Evolutionary conservation across 2,797 vertebrate genomes (phyloP).

Genomic region (Cryptoblepharus egeriae): DNA sequence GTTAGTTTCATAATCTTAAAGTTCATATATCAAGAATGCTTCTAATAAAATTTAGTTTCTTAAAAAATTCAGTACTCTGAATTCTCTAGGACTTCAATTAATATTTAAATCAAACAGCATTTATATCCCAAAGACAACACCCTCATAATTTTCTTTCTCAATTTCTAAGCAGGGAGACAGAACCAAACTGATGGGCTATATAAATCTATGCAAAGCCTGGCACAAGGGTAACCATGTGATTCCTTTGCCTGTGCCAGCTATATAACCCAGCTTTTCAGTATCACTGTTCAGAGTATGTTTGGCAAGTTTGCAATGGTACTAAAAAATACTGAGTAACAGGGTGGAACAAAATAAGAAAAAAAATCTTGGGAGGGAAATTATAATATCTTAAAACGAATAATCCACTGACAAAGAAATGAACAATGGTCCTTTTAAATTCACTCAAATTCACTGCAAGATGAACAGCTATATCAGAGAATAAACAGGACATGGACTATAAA

Average conservation of each 20-base stretch:
- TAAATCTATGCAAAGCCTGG: not conserved
- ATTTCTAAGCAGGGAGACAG: not conserved
- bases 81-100: constrained; percentile 42
- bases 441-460: not conserved
- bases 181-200: not conserved
- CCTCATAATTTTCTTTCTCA: not conserved
- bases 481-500: not conserved
- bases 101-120: not conserved
- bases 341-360: not conserved
- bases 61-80: constrained; percentile 46
- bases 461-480: not conserved
- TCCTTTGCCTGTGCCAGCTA: not conserved
- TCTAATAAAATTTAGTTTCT: constrained; percentile 31
- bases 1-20: constrained; percentile 55
- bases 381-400: not conserved
- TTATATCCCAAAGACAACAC: constrained; percentile 25
- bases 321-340: not conserved
- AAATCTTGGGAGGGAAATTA: not conserved
- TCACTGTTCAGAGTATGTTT: no score
- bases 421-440: not conserved
- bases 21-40: constrained; percentile 56
- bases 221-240: not conserved
- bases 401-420: not conserved
- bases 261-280: not conserved
- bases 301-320: not conserved